A percentile compares a stretch with the other conserved stretches of the same genome.
These are phyloP conservation scores for Garra rufa DNA, from an alignment of 2,113 vertebrate species.

Conservation along the genomic window DNA sequence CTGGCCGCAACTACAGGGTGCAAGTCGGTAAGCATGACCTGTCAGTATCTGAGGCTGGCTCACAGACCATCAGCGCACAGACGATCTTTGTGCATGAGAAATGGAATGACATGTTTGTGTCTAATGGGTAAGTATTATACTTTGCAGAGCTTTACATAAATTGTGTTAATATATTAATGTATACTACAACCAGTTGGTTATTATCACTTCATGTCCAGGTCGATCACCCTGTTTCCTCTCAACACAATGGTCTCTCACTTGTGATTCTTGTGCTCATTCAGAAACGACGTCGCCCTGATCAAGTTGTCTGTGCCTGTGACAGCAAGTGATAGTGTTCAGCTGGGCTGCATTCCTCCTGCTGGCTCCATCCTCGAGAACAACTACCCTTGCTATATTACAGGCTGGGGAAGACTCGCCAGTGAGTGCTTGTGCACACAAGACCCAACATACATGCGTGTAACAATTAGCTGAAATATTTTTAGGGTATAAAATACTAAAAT, in stretches of 20 bases:
- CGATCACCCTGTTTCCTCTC: neutral
- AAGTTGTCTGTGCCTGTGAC: slow-evolving; percentile 77
- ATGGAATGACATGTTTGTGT: slow-evolving; percentile 79
- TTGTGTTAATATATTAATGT: neutral
- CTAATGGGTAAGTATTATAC: slow-evolving; percentile 69
- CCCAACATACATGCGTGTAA: neutral
- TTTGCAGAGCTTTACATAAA: neutral
- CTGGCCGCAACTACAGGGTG: slow-evolving; percentile 81
- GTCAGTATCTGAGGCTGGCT: slow-evolving; percentile 66
- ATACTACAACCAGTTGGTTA: too few relatives aligned
- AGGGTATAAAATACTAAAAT: neutral
- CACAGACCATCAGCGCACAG: slow-evolving; percentile 75
- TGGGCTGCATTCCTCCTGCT: slow-evolving; percentile 74
- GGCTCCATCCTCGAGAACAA: slow-evolving; percentile 71
- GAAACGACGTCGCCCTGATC: slow-evolving; percentile 80
- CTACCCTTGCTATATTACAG: slow-evolving; percentile 80
- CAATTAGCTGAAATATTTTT: neutral
- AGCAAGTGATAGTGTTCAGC: slow-evolving; percentile 71
- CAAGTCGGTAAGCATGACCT: slow-evolving; percentile 86
- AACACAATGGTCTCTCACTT: neutral
- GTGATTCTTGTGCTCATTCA: slow-evolving; percentile 51
- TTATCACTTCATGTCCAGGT: too few relatives aligned
- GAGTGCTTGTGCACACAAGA: slow-evolving; percentile 52
- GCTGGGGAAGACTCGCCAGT: slow-evolving; percentile 81
- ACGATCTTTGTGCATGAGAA: slow-evolving; percentile 85